Conservation (phyloP, 1,140 invertebrate genomes). For the Drosophila busckii region DNA sequence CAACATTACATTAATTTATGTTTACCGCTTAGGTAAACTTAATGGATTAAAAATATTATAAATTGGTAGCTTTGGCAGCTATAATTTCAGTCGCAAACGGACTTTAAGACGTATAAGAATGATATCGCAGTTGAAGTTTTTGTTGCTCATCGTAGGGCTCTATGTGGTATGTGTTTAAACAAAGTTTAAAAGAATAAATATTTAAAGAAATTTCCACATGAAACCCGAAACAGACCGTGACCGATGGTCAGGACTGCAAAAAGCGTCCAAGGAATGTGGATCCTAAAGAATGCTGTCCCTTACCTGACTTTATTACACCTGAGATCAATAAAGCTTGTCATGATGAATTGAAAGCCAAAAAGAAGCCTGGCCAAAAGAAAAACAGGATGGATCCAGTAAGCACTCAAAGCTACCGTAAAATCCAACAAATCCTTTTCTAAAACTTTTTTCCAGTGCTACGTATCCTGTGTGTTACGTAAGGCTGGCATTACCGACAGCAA, state of each 20-base stretch:
- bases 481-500: conserved; percentile 46
- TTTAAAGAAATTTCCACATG: neutral
- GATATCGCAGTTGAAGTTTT: conserved; percentile 34
- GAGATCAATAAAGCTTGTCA: conserved; percentile 50
- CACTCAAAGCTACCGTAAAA: neutral
- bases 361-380: conserved; percentile 19
- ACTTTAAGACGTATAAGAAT: conserved; percentile 32
- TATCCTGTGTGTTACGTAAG: conserved; percentile 55
- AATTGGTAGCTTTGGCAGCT: conserved; percentile 19
- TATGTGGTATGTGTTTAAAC: conserved; percentile 35
- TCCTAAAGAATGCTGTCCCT: conserved; percentile 44
- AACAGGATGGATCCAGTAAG: conserved; percentile 41
- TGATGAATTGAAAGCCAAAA: conserved; percentile 28
- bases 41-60: conserved; percentile 41
- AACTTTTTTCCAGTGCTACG: conserved; percentile 28
- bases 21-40: too few relatives aligned
- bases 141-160: conserved; percentile 42
- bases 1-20: conserved; percentile 35
- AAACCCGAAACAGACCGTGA: conserved; percentile 19
- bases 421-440: neutral
- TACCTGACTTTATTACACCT: conserved; percentile 38
- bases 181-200: neutral
- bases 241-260: conserved; percentile 51
- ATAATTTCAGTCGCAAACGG: conserved; percentile 8
- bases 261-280: conserved; percentile 36